These are phyloP conservation scores for Zelleria hepariella DNA, from an alignment of 2,888 invertebrate species.

Conservation along the genomic window DNA sequence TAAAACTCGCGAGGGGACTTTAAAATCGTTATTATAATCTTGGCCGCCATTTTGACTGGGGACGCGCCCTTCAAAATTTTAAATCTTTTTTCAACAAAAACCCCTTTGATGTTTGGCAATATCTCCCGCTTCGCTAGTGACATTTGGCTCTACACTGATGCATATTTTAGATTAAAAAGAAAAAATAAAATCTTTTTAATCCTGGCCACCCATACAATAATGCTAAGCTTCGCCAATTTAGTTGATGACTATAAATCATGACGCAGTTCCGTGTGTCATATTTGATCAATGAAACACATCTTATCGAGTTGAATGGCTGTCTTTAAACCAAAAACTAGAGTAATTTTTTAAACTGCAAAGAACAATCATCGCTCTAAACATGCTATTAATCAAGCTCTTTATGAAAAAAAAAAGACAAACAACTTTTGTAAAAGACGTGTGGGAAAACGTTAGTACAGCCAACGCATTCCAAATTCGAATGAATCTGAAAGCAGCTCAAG, in stretches of 20 bases:
- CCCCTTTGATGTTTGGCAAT: constrained; percentile 71
- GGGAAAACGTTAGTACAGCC: constrained; percentile 60
- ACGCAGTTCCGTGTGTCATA: neutral
- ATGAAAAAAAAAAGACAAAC: constrained; percentile 53
- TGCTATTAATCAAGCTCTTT: constrained; percentile 68
- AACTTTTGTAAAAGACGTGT: constrained; percentile 50
- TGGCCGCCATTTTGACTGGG: constrained; percentile 66
- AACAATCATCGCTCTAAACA: constrained; percentile 44
- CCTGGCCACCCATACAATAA: constrained; percentile 23
- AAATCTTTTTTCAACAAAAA: constrained; percentile 63
- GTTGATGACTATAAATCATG: constrained; percentile 25
- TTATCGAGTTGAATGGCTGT: neutral
- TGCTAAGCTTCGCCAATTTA: constrained; percentile 28
- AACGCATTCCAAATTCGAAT: constrained; percentile 69
- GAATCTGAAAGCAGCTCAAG: constrained; percentile 66
- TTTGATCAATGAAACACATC: constrained; percentile 2
- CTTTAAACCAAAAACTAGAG: constrained; percentile 1
- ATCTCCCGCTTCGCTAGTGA: constrained; percentile 58
- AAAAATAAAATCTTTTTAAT: constrained; percentile 28
- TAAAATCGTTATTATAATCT: constrained; percentile 73
- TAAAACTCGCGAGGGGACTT: constrained; percentile 40
- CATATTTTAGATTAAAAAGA: constrained; percentile 61
- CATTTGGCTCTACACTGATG: constrained; percentile 69
- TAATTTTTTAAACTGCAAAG: constrained; percentile 21
- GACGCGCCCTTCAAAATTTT: constrained; percentile 67